Conservation (phyloP, 2,797 vertebrate genomes). For the Sciurus vulgaris region DNA sequence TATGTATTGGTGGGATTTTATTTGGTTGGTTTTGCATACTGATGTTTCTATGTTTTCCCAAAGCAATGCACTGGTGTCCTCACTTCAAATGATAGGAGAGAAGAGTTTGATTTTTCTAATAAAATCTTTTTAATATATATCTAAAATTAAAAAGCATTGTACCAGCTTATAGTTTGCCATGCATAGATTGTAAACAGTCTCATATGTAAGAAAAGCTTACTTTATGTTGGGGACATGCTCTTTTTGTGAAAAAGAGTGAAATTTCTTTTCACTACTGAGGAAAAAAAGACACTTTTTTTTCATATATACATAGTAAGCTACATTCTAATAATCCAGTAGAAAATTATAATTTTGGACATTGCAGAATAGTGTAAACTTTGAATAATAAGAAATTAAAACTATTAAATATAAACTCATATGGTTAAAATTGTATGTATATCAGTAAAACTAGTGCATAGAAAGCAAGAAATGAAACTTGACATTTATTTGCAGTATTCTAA, state of each 20-base stretch:
- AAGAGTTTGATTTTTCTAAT: not conserved
- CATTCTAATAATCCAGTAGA: not conserved
- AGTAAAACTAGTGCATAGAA: not conserved
- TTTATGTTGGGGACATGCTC: not conserved
- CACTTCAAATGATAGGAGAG: not conserved
- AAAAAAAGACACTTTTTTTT: not conserved
- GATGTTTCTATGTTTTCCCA: not conserved
- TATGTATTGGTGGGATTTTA: too few relatives aligned
- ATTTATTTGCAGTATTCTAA: not conserved
- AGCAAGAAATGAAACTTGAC: not conserved
- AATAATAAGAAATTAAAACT: not conserved
- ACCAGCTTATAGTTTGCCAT: not conserved
- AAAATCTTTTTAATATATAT: not conserved
- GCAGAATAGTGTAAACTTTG: not conserved
- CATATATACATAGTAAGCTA: not conserved
- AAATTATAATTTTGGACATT: not conserved
- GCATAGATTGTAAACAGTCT: not conserved
- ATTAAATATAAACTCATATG: conserved; percentile 25
- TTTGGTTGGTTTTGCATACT: not conserved
- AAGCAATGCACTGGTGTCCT: not conserved
- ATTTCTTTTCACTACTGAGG: not conserved
- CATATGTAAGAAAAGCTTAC: not conserved
- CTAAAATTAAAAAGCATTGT: not conserved
- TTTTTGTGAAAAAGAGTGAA: not conserved
- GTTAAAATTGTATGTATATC: not conserved